Percentiles rank a stretch among this genome's conserved stretches.
Evolutionary conservation across 2,113 vertebrate species (phyloP).

Genomic region (Dromaius novaehollandiae): DNA sequence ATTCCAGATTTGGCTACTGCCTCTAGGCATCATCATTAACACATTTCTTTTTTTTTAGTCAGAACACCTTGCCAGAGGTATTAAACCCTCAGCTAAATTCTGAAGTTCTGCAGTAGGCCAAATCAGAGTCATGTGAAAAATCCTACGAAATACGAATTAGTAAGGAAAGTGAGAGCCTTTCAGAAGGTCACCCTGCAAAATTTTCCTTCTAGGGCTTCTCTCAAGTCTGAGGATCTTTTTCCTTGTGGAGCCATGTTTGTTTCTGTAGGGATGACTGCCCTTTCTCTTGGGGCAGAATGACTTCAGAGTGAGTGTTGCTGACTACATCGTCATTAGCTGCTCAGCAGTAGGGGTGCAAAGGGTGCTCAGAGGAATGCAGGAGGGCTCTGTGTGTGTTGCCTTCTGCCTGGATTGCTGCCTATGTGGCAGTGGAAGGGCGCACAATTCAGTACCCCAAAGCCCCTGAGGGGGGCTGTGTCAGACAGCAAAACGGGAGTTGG

Average conservation of each 20-base stretch:
- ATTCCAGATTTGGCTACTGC: not conserved
- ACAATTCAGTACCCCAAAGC: not conserved
- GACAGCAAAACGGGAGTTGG: not conserved
- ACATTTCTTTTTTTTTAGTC: not conserved
- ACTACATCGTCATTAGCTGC: not conserved
- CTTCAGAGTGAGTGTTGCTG: not conserved
- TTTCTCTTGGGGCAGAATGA: not conserved
- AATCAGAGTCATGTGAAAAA: not conserved
- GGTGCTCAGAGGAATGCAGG: not conserved
- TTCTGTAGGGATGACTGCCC: not conserved
- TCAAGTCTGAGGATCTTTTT: not conserved
- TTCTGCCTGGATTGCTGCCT: not conserved
- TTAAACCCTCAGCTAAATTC: not conserved
- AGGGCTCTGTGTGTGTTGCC: not conserved
- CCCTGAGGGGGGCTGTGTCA: not conserved
- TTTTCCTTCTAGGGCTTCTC: not conserved
- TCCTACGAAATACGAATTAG: not conserved
- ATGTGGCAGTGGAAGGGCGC: not conserved
- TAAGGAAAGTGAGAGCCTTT: not conserved
- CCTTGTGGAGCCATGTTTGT: not conserved
- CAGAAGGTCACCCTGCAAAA: not conserved
- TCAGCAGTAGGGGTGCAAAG: not conserved
- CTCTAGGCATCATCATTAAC: not conserved
- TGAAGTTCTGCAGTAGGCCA: not conserved
- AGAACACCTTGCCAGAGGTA: not conserved